Percentiles rank a stretch among this genome's conserved stretches.
These are phyloP conservation scores for Megaptera novaeangliae DNA, from an alignment of 2,113 vertebrate species.

Conservation along the genomic window DNA sequence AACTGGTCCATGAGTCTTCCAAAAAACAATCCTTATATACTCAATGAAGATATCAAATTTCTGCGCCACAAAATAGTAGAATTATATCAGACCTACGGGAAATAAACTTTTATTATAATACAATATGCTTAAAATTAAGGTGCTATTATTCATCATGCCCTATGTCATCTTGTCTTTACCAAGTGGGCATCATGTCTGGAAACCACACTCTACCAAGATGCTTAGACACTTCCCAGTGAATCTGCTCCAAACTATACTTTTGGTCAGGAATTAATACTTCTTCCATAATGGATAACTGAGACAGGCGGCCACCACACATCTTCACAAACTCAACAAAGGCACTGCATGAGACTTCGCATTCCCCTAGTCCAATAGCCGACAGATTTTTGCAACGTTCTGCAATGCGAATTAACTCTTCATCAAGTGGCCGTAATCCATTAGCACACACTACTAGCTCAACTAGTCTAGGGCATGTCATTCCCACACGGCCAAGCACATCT, in stretches of 20 bases:
- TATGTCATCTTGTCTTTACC: slow-evolving; percentile 80
- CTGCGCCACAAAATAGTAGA: slow-evolving; percentile 60
- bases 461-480: slow-evolving; percentile 93
- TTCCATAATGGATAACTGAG: slow-evolving; percentile 98
- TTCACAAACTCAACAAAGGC: slow-evolving; percentile 98
- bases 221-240: slow-evolving; percentile 98
- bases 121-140: slow-evolving; percentile 73
- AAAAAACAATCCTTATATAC: slow-evolving; percentile 4
- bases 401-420: slow-evolving; percentile 97
- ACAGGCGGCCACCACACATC: slow-evolving; percentile 94
- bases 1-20: not conserved
- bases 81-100: slow-evolving; percentile 64
- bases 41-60: slow-evolving; percentile 52
- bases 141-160: slow-evolving; percentile 66
- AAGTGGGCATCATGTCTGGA: slow-evolving; percentile 99
- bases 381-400: slow-evolving; percentile 94
- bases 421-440: slow-evolving; percentile 94
- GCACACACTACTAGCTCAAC: slow-evolving; percentile 98
- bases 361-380: slow-evolving; percentile 95
- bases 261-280: slow-evolving; percentile 97
- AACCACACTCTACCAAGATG: slow-evolving; percentile 98
- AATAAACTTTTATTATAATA: slow-evolving; percentile 71
- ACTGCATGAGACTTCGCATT: slow-evolving; percentile 97
- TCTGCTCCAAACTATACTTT: slow-evolving; percentile 95
- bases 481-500: slow-evolving; percentile 94